phyloP scores from a whole-genome alignment of 1,140 invertebrate species.

The Berghia stephanieae region DNA sequence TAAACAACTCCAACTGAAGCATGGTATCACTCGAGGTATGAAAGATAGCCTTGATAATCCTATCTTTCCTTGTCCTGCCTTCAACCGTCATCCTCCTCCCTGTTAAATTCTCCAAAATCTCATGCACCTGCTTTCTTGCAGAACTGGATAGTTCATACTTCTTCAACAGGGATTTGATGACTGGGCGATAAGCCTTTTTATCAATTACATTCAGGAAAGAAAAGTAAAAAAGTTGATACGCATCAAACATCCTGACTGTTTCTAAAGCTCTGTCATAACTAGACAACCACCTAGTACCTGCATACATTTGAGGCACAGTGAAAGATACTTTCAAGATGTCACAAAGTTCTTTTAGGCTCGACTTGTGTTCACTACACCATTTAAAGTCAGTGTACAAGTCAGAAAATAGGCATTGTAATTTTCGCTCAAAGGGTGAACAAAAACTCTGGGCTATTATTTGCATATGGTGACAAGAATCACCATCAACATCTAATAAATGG shows the following conservation, averaged over 20 bases:
- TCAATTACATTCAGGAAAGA: conserved; percentile 24
- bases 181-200: conserved; percentile 9
- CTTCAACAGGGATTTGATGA: conserved; percentile 1
- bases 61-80: conserved; percentile 34
- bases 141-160: not conserved
- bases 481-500: conserved; percentile 53
- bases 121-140: conserved; percentile 23
- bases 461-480: conserved; percentile 50
- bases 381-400: conserved; percentile 50
- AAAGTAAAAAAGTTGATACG: conserved; percentile 40
- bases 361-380: conserved; percentile 43
- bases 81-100: conserved; percentile 35
- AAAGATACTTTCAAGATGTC: conserved; percentile 34
- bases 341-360: conserved; percentile 44
- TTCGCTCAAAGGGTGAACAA: conserved; percentile 45
- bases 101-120: conserved; percentile 14
- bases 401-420: conserved; percentile 37
- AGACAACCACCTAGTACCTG: conserved; percentile 47
- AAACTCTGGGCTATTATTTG: conserved; percentile 47
- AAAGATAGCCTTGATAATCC: conserved; percentile 32
- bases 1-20: conserved; percentile 25
- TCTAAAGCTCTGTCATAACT: conserved; percentile 40
- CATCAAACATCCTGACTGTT: conserved; percentile 35
- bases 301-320: conserved; percentile 42
- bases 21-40: conserved; percentile 28